Percentiles rank a stretch among this genome's conserved stretches.
Conservation (phyloP, 1,140 invertebrate species). For the Adoxophyes honmai region DNA sequence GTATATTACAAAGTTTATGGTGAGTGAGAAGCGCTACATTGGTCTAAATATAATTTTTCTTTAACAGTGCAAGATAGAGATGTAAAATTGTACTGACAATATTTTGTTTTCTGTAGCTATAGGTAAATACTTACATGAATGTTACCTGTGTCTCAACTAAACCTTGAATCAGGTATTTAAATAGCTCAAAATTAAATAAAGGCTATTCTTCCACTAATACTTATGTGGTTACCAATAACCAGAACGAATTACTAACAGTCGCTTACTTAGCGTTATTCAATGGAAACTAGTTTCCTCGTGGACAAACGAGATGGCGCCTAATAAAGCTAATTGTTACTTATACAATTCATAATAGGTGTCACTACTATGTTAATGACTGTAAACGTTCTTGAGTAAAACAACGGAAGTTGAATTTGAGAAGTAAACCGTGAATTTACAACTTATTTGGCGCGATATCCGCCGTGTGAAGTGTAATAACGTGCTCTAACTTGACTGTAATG, state of each 20-base stretch:
- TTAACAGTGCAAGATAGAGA: no score
- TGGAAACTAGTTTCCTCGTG: not conserved
- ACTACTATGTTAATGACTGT: slow-evolving; percentile 1
- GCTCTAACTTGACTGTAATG: slow-evolving; percentile 6
- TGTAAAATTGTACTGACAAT: no score
- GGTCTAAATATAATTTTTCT: no score
- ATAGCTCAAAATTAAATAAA: not conserved
- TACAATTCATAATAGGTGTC: slow-evolving; percentile 2
- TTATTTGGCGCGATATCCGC: not conserved
- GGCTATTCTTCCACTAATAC: not conserved
- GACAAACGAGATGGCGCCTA: not conserved
- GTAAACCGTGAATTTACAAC: no score
- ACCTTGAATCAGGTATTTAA: no score
- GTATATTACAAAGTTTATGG: no score
- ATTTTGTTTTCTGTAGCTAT: no score
- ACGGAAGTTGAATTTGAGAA: not conserved
- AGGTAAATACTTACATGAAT: no score
- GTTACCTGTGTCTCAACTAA: no score
- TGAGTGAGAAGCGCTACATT: no score
- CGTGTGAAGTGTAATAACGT: not conserved
- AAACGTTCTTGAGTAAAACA: not conserved
- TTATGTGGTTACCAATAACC: not conserved
- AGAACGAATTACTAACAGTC: not conserved
- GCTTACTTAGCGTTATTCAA: not conserved
- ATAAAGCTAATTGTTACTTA: not conserved